phyloP scores from a whole-genome alignment of 1,140 invertebrate genomes.

The Ladona fulva region DNA sequence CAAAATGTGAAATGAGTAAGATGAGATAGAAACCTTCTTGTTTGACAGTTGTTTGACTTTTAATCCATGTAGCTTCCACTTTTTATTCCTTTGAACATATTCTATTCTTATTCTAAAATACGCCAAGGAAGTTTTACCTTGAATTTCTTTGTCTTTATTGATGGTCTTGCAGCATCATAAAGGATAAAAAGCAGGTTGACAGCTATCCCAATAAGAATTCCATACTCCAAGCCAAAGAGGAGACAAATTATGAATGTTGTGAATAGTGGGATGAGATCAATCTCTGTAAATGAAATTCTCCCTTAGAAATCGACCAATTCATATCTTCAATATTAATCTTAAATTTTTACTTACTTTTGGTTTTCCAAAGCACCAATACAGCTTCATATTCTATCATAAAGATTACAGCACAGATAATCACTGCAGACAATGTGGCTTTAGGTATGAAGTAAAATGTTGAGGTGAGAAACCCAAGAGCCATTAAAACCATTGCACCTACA shows the following conservation, averaged over 20 bases:
- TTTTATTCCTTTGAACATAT: too few species aligned
- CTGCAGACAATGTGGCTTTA: constrained; percentile 62
- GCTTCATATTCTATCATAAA: constrained; percentile 70
- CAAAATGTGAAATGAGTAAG: too few species aligned
- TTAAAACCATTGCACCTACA: constrained; percentile 50
- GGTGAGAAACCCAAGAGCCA: constrained; percentile 61
- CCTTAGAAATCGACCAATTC: constrained; percentile 11
- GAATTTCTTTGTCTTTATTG: constrained; percentile 36
- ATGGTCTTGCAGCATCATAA: constrained; percentile 54
- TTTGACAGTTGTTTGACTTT: too few species aligned
- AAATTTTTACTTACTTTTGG: constrained; percentile 57
- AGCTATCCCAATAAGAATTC: constrained; percentile 58
- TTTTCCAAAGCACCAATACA: constrained; percentile 67
- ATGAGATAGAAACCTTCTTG: too few species aligned
- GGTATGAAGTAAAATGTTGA: constrained; percentile 67
- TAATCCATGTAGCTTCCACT: too few species aligned
- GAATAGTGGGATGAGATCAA: constrained; percentile 53
- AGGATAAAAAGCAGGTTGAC: constrained; percentile 56
- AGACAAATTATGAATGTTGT: constrained; percentile 53
- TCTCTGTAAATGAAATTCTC: constrained; percentile 38
- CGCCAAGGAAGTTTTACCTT: constrained; percentile 29
- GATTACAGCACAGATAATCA: constrained; percentile 71
- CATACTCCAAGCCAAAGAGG: constrained; percentile 56
- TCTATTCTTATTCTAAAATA: too few species aligned
- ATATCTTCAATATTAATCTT: constrained; percentile 16